phyloP scores from a whole-genome alignment of 2,113 vertebrate genomes.

The Engraulis encrasicolus region DNA sequence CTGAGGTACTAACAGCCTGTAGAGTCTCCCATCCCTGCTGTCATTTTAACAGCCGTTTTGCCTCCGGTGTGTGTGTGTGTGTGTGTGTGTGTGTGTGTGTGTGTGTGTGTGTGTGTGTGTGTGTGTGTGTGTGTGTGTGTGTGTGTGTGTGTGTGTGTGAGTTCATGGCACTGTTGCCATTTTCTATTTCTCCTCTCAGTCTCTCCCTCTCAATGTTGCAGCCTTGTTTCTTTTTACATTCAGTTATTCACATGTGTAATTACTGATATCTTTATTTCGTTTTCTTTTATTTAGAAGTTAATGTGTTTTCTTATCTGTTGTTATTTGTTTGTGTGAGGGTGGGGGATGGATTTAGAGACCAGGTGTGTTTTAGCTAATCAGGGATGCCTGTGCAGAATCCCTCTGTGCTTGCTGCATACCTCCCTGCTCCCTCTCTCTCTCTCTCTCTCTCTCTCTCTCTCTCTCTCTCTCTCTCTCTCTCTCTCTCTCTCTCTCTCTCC shows the following conservation, averaged over 20 bases:
- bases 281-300: background rate
- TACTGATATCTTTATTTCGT: conserved; percentile 17
- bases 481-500: background rate
- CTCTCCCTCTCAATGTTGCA: background rate
- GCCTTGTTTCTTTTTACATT: background rate
- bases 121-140: background rate
- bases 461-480: background rate
- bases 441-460: background rate
- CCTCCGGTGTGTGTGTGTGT: conserved; percentile 23
- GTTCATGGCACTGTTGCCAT: conserved; percentile 9
- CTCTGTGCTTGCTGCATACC: conserved; percentile 1
- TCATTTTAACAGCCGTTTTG: conserved; percentile 32
- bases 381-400: conserved; percentile 1
- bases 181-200: background rate
- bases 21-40: conserved; percentile 34
- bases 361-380: conserved; percentile 6
- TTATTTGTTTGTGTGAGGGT: background rate
- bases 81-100: conserved; percentile 33
- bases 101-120: conserved; percentile 22
- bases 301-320: background rate
- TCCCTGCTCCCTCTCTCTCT: background rate
- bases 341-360: background rate
- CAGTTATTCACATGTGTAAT: conserved; percentile 14
- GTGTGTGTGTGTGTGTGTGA: background rate
- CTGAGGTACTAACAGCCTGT: conserved; percentile 45